Base-by-base conservation (phyloP, 2,113 vertebrate species). In the Dicentrarchus labrax region DNA sequence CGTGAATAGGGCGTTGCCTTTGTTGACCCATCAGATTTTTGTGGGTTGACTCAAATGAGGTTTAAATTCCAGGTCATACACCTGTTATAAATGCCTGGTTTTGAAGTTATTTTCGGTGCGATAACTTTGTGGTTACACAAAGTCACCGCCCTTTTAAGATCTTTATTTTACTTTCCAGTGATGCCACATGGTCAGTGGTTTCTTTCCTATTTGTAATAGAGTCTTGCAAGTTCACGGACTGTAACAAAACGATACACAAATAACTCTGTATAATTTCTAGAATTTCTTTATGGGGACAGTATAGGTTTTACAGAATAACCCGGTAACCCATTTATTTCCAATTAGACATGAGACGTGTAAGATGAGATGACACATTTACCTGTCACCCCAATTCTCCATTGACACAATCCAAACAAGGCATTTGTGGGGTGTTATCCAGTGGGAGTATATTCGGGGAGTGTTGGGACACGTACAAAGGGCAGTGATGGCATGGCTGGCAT, bases 401-500 rank as follows among this genome's bases (percentile, higher is more conserved):
- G 67, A 72, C 51, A 21, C 12, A 13, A 24, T 22, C 41, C 51
- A 12, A 80, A 79, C 43, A 36, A 45, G 71, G 57, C 74, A 74
- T 90, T 67, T 22, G 39, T 22, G 72, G 70, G 54, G 67, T 67
- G 72, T 82, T 50, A 53, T 57, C 57, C 72, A 39, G 54, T 2
- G 56, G 30, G 78, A 62, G 78, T 66, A 6, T 22, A 66, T 68
- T 76, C 76, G 5, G 80, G 84, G 79, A 82, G 89, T 85, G 91
- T 71, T 82, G 68, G 84, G 90, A 85, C 90, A 67, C 64, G 67
- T 78, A 70, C 57, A 79, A 65, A 80, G 82, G 82, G 79, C 84
- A 74, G 76, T 5, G 84, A 84, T 83, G 88, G 87, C 91, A 89
- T 77, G 90, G 83, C 76, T 48, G 92, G 88, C 88, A 85, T 81